Conservation (phyloP, 2,888 invertebrate species). For the Melikaiella ostensackeni region DNA sequence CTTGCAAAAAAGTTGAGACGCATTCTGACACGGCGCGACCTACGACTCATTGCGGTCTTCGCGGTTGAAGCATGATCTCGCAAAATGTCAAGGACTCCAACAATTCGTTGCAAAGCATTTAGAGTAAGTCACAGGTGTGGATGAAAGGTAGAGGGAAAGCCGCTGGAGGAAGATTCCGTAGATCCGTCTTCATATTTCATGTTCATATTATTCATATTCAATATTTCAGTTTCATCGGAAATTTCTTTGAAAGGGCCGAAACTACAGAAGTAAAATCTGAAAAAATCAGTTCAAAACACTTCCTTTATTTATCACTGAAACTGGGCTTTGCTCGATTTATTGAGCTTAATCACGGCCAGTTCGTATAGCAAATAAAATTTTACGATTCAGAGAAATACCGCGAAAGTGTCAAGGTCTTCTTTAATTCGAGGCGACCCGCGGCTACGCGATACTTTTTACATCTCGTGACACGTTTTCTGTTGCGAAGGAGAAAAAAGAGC, state of each 20-base stretch:
- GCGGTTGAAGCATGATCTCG: conserved; percentile 46
- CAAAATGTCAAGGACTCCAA: conserved; percentile 58
- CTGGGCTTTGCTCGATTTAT: background rate
- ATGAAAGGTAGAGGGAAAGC: conserved; percentile 45
- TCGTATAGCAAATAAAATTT: background rate
- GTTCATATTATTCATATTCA: no score
- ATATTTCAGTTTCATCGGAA: no score
- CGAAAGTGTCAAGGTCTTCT: conserved; percentile 64
- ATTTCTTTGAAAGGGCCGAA: background rate
- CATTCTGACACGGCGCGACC: conserved; percentile 53
- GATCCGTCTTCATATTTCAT: background rate
- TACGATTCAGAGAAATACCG: conserved; percentile 43
- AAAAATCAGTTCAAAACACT: background rate
- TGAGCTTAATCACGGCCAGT: background rate
- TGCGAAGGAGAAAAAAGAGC: background rate
- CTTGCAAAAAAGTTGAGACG: conserved; percentile 47
- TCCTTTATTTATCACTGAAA: background rate
- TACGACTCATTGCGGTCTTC: conserved; percentile 55
- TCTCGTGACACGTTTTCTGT: background rate
- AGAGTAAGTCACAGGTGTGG: conserved; percentile 22
- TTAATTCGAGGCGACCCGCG: conserved; percentile 50
- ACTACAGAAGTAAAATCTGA: background rate
- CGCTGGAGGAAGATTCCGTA: background rate
- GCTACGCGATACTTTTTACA: conserved; percentile 1
- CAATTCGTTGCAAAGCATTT: conserved; percentile 46